Conservation (phyloP, 2,888 invertebrate species). For the Petrolisthes manimaculis region DNA sequence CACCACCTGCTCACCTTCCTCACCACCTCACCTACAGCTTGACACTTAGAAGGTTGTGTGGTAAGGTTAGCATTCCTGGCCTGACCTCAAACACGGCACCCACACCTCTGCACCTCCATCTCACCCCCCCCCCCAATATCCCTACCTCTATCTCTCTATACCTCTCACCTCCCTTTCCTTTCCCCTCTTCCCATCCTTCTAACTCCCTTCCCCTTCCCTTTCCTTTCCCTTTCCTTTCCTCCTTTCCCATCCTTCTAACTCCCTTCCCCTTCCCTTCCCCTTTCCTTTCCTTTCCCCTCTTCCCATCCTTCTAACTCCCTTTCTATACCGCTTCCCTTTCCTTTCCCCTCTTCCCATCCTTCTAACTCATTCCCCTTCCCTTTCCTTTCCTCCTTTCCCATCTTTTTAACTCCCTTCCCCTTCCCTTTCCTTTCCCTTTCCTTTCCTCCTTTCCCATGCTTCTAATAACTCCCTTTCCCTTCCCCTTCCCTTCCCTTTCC, state of each 20-base stretch:
- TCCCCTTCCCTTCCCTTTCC: constrained; percentile 13
- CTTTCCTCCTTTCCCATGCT: too few species aligned
- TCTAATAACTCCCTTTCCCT: not conserved
- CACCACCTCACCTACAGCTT: not conserved
- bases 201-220: not conserved
- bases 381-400: not conserved
- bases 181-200: not conserved
- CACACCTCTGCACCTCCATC: not conserved
- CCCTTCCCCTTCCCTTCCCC: not conserved
- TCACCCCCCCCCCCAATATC: not conserved
- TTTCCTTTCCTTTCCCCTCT: not conserved
- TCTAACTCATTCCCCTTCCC: not conserved
- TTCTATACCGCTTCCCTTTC: not conserved
- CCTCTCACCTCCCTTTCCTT: not conserved
- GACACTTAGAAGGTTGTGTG: too few species aligned
- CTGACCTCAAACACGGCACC: constrained; percentile 12
- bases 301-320: not conserved
- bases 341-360: not conserved
- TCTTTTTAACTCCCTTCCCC: not conserved
- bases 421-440: not conserved
- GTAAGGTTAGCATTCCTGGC: constrained; percentile 12
- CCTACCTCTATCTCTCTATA: not conserved
- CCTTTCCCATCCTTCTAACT: not conserved
- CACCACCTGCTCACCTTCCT: not conserved
- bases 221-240: not conserved